Base-by-base conservation (phyloP, 2,113 vertebrate species). In the Hipposideros armiger region DNA sequence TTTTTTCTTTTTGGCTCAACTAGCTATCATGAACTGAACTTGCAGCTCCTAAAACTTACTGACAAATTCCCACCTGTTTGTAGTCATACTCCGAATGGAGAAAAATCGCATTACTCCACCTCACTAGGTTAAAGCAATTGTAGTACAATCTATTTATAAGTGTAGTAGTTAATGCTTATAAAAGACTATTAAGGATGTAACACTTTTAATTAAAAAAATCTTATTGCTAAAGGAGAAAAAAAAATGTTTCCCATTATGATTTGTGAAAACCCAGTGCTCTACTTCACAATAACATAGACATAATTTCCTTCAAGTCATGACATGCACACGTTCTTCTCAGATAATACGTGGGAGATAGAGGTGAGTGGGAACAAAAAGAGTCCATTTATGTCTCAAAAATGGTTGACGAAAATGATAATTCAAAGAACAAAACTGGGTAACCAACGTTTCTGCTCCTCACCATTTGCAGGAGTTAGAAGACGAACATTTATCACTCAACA, bases 251-350 rank as follows among this genome's bases (percentile, higher is more conserved):
- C 54, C 32, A 80, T 67, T 17, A 78, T 64, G 60, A 62, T n/a
- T 92, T 94, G 78, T 96, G n/a, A 50, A 84, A 90, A 95, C 11
- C 52, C 91, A 91, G 32, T 40, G 50, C 7, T 96, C 22, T 83
- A 28, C 30, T 85, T 84, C 60, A 72, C 83, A 78, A 76, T n/a
- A 93, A 50, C 22, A 28, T 56, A 89, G 19, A 74, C 22, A 76
- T 85, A 20, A 76, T 87, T 96, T 96, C 77, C 52, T 72, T 47
- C n/a, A 9, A 84, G 58, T 19, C 28, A 17, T 64, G 32, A 5
- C 54, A 77, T 1, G 22, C 80, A 56, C 58, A 20, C 76, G 32
- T 54, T 84, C 67, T 76, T 93, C 26, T 28, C 50, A 14, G 54
- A 62, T 50, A 90, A 94, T 74, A 64, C 32, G 78, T 83, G 72